phyloP scores from a whole-genome alignment of 1,140 invertebrate genomes.

The Teleogryllus occipitalis region DNA sequence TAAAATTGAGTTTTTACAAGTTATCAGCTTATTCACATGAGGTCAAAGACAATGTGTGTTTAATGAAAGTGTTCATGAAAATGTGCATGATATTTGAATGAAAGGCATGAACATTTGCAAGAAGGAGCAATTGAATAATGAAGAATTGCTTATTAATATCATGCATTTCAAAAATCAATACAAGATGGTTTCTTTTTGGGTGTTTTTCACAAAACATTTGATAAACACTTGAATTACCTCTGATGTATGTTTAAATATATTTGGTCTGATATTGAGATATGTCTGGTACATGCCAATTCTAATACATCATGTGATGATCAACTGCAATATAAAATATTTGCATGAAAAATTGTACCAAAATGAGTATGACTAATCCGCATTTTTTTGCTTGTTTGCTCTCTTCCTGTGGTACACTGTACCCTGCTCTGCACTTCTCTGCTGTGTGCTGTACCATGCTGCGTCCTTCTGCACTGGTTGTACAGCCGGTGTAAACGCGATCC shows the following conservation, averaged over 20 bases:
- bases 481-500: conserved; percentile 72
- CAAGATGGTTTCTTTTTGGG: no score
- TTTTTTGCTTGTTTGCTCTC: background rate
- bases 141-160: no score
- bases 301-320: no score
- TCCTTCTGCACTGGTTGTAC: background rate
- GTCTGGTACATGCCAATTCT: no score
- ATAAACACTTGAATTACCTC: background rate
- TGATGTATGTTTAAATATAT: background rate
- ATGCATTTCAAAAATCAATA: no score
- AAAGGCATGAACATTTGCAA: background rate
- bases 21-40: no score
- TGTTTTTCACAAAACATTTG: no score
- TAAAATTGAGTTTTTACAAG: no score
- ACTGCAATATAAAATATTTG: background rate
- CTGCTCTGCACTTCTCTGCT: background rate
- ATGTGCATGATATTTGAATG: background rate
- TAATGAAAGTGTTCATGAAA: no score
- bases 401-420: background rate
- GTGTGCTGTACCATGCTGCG: background rate
- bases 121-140: background rate
- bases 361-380: background rate
- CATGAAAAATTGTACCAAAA: background rate
- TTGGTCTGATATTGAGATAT: no score
- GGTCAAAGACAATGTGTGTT: no score